phyloP scores from a whole-genome alignment of 2,797 vertebrate species.

The Orientallactaga sibirica region DNA sequence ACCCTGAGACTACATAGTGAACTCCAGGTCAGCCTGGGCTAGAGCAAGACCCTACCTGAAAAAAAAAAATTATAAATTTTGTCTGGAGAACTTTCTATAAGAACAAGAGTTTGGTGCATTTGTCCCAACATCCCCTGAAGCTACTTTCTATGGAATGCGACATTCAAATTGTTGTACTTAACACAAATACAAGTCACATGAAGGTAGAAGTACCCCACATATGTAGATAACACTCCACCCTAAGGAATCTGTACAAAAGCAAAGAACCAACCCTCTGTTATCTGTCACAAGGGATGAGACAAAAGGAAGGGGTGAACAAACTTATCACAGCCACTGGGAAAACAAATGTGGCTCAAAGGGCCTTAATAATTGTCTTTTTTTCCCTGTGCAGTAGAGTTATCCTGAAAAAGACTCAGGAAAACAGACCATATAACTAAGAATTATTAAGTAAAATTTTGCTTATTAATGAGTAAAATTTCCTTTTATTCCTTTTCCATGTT shows the following conservation, averaged over 20 bases:
- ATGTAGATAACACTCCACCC: background rate
- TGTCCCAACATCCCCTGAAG: background rate
- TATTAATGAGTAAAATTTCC: background rate
- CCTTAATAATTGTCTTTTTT: background rate
- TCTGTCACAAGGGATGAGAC: background rate
- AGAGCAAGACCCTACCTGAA: no score
- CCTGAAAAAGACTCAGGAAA: slow-evolving; percentile 33
- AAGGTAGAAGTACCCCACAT: background rate
- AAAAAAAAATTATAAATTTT: background rate
- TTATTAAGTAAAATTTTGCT: no score
- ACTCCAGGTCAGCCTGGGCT: no score
- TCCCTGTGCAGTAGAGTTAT: background rate
- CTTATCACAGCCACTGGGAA: background rate
- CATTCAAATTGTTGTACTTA: slow-evolving; percentile 1
- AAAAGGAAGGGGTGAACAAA: background rate
- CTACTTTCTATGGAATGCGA: slow-evolving; percentile 12
- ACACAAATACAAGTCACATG: slow-evolving; percentile 50
- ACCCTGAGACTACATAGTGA: no score
- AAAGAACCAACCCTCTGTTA: background rate
- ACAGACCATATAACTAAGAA: background rate
- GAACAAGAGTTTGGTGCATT: background rate
- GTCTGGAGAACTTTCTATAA: slow-evolving; percentile 15
- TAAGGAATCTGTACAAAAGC: background rate
- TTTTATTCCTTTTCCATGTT: slow-evolving; percentile 28
- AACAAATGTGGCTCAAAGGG: background rate